These are phyloP conservation scores for Syngnathus scovelli DNA, from an alignment of 2,113 vertebrate genomes.

Conservation along the genomic window DNA sequence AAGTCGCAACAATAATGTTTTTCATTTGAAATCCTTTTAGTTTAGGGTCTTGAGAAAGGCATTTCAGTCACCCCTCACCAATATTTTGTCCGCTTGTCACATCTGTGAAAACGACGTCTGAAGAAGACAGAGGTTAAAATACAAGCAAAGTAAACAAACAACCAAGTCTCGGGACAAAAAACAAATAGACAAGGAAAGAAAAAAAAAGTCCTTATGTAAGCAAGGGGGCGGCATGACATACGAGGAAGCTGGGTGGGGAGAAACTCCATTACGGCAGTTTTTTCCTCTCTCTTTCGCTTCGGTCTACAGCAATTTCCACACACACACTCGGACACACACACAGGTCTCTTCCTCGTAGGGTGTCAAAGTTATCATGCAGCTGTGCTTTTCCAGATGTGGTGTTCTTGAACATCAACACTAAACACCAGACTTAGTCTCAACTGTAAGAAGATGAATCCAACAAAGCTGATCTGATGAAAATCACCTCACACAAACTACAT, in stretches of 20 bases:
- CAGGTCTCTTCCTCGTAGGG: conserved; percentile 39
- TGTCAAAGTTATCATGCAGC: conserved; percentile 52
- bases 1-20: neutral
- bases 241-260: conserved; percentile 27
- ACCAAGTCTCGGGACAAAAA: conserved; percentile 16
- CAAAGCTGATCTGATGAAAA: neutral
- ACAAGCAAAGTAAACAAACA: conserved; percentile 19
- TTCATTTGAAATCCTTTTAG: neutral
- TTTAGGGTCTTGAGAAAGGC: conserved; percentile 12
- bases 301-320: conserved; percentile 17
- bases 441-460: conserved; percentile 1
- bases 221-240: conserved; percentile 22
- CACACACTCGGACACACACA: conserved; percentile 16
- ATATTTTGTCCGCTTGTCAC: conserved; percentile 18
- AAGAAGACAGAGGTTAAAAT: conserved; percentile 2
- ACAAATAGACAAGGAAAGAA: conserved; percentile 18
- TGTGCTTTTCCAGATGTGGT: conserved; percentile 67
- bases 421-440: conserved; percentile 31
- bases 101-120: conserved; percentile 36
- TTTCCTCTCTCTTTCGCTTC: conserved; percentile 27
- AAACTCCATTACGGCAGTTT: conserved; percentile 42
- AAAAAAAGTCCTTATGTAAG: conserved; percentile 50
- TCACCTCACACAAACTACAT: neutral
- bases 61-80: neutral
- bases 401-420: conserved; percentile 34